Percentiles rank a stretch among this genome's conserved stretches.
Conservation (phyloP, 2,797 vertebrate species). For the Stomatorhinus walkeri region DNA sequence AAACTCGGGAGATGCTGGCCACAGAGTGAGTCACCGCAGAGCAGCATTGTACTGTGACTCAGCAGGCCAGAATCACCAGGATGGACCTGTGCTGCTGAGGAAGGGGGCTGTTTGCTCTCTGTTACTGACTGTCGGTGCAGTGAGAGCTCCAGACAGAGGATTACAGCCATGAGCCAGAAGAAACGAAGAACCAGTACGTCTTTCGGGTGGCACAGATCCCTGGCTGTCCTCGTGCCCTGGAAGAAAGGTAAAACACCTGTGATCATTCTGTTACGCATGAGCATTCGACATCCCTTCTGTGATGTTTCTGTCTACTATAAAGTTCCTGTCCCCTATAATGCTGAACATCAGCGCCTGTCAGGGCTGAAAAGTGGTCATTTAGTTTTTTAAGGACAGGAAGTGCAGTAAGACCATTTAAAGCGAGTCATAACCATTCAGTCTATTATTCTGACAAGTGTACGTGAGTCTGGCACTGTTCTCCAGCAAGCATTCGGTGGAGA, state of each 20-base stretch:
- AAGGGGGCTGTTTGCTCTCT: background rate
- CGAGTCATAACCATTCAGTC: background rate
- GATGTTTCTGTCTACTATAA: background rate
- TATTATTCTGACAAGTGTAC: background rate
- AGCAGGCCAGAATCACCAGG: background rate
- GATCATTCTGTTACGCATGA: background rate
- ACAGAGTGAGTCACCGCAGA: slow-evolving; percentile 16
- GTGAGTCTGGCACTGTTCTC: background rate
- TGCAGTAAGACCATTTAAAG: background rate
- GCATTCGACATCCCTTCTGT: background rate
- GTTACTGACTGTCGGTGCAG: slow-evolving; percentile 17
- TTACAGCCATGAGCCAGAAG: slow-evolving; percentile 52
- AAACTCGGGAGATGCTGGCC: background rate
- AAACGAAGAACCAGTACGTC: slow-evolving; percentile 53
- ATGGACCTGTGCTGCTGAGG: slow-evolving; percentile 8
- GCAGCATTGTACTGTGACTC: slow-evolving; percentile 27
- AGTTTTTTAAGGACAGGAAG: slow-evolving; percentile 14
- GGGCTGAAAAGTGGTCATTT: slow-evolving; percentile 9
- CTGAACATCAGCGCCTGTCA: slow-evolving; percentile 8
- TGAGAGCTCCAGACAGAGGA: slow-evolving; percentile 8
- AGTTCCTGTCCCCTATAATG: background rate
- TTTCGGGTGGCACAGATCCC: slow-evolving; percentile 68
- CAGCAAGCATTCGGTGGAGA: background rate
- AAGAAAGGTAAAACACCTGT: slow-evolving; percentile 63
- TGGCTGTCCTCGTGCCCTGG: slow-evolving; percentile 64